Evolutionary conservation across 1,140 invertebrate genomes (phyloP), one percentile per base, ranked within the genome.

Genomic region (Microvelia longipes): DNA sequence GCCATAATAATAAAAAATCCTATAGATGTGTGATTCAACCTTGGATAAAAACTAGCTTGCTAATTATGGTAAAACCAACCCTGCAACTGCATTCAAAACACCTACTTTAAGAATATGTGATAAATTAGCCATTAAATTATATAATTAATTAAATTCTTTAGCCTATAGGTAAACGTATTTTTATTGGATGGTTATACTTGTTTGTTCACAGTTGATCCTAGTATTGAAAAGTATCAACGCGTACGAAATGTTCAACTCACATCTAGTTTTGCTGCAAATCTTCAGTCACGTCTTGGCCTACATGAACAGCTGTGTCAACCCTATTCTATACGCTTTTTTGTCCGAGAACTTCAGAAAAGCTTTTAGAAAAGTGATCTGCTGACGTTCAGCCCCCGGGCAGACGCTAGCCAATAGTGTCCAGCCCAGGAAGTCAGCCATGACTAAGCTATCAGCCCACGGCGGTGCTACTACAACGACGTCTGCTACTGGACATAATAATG

Each of bases 241-340:
- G 64, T 93, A 91, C 79, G 85, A 86, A 66, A 83, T 86, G 26
- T 83, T 80, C 0, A 78, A 83, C 13, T 71, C 78, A 26, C 82
- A 85, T 75, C 81, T 85, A 66, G 86, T 92, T 74, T 85, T 90
- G 24, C 81, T 88, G 2, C 91, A 94, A 79, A 92, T 95, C 72
- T 85, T 86, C 2, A 87, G 91, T 5, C 92, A 96, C 76, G 90
- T 95, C n/a, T 80, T 97, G 67, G 94, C 94, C 1, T 98, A 98
- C 80, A 92, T 90, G 79, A 97, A 96, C 81, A 93, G 91, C 73
- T 96, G 94, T 77, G 88, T 97, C 71, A 97, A 98, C 79, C 95
- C 95, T 0, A 91, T 98, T 71, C 84, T 98, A n/a, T 98, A 98
- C 80, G 94, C 93, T 0, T 93, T 93, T 77, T 82, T 93, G 0